Evolutionary conservation across 1,140 invertebrate genomes (phyloP).

Genomic region (Neodiprion virginianus): DNA sequence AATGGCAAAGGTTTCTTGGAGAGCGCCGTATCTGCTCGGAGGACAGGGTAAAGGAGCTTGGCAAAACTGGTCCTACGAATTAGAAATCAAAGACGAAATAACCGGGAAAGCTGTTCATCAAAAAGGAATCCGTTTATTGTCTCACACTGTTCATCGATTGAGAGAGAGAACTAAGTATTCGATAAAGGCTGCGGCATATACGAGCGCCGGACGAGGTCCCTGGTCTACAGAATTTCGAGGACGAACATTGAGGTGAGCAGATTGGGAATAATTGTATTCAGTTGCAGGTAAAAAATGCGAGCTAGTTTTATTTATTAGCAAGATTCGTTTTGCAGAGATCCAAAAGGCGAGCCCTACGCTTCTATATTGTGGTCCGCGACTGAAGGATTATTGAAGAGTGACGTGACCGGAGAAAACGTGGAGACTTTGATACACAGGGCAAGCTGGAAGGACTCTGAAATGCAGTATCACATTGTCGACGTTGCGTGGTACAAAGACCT

Average conservation of each 20-base stretch:
- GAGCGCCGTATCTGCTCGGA: constrained; percentile 75
- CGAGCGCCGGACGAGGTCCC: constrained; percentile 74
- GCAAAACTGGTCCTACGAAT: constrained; percentile 85
- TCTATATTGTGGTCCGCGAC: constrained; percentile 76
- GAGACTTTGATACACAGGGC: constrained; percentile 69
- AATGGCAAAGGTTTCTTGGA: constrained; percentile 81
- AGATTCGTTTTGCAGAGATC: constrained; percentile 18
- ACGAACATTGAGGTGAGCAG: constrained; percentile 66
- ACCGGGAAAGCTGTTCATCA: constrained; percentile 59
- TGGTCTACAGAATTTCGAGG: constrained; percentile 80
- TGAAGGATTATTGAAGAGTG: constrained; percentile 74
- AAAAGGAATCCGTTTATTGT: constrained; percentile 68
- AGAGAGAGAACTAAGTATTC: constrained; percentile 77
- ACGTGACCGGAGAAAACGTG: constrained; percentile 76
- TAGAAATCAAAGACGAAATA: constrained; percentile 72
- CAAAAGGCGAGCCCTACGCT: constrained; percentile 59
- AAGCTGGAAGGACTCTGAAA: constrained; percentile 55
- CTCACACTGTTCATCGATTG: constrained; percentile 71
- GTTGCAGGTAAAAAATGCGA: constrained; percentile 27
- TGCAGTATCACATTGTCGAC: constrained; percentile 67
- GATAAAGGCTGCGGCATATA: constrained; percentile 80
- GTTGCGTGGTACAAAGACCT: constrained; percentile 74
- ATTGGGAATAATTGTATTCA: constrained; percentile 28
- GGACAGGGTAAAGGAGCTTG: constrained; percentile 84
- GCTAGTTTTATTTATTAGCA: neutral